Percentiles rank a stretch among this genome's conserved stretches.
Evolutionary conservation across 2,888 invertebrate species (phyloP).

Genomic region (Drosophila putrida): DNA sequence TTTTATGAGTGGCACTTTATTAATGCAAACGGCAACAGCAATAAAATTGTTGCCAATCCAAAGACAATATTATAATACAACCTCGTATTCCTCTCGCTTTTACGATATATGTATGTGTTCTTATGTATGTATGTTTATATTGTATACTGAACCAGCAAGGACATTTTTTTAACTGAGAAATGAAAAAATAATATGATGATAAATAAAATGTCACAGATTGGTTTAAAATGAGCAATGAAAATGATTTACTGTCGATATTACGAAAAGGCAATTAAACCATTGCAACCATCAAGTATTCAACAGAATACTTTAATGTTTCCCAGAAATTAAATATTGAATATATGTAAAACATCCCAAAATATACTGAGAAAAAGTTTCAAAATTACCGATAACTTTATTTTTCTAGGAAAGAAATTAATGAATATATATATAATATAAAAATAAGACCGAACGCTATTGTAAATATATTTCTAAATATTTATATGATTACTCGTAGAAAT

Average conservation of each 20-base stretch:
- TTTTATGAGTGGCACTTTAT: conserved; percentile 29
- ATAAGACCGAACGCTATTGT: background rate
- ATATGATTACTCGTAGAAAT: too few species aligned
- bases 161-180: background rate
- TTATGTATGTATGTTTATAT: background rate
- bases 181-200: background rate
- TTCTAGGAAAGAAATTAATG: too few species aligned
- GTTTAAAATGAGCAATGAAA: too few species aligned
- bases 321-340: too few species aligned
- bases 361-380: too few species aligned
- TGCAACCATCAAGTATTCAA: too few species aligned
- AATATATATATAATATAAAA: background rate
- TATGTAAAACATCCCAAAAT: too few species aligned
- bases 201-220: background rate
- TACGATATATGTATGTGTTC: background rate
- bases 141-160: background rate
- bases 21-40: conserved; percentile 11
- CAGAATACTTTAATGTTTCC: too few species aligned
- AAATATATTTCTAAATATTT: too few species aligned
- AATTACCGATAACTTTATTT: too few species aligned
- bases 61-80: conserved; percentile 13
- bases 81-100: background rate
- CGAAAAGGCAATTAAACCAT: too few species aligned
- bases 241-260: too few species aligned
- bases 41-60: conserved; percentile 17